Evolutionary conservation across 2,113 vertebrate genomes (phyloP), one percentile per base, ranked within the genome.

Genomic region (Pithys albifrons): DNA sequence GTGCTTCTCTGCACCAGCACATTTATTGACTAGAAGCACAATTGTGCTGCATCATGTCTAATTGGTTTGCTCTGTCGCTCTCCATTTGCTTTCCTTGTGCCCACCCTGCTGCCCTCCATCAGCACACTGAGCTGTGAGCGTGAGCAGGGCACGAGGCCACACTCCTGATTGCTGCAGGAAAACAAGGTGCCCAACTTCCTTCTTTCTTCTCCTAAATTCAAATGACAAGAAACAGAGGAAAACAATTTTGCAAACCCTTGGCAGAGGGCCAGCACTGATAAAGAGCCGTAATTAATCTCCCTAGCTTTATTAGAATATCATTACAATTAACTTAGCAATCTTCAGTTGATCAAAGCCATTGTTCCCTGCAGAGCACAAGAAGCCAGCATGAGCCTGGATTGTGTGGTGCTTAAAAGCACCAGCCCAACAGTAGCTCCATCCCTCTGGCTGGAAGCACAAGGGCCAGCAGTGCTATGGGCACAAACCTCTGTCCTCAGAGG

Each of bases 261-360:
- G 96, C 96, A 43, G 94, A 87, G 80, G 80, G 95, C 96, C 96
- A 97, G 54, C 37, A 7, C 92, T 94, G 95, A 96, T 96, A 97
- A 97, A 96, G 94, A 94, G 86, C 88, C 54, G 12, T 97, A 97
- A 97, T 97, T 96, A 96, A 97, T 97, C 96, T 97, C 94, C 96
- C 91, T 77, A 96, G 94, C 96, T 97, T 97, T 96, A 97, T 97
- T 97, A 96, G 96, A 97, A 96, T 96, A 97, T 96, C 96, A 96
- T 96, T 97, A 95, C 96, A 96, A 97, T 96, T 96, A 97, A 96
- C 93, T 97, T 39, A 0, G 96, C 96, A 96, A 96, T 96, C 93
- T 96, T 96, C 83, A 79, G 93, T 96, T 97, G 96, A 97, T 97
- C 96, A 97, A 96, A 96, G 96, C 92, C 88, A 79, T 95, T 91